Percentiles rank a stretch among this genome's conserved stretches.
Evolutionary conservation across 53 echinoderm and acorn worm genomes (phyloP).

Genomic region (Echinometra lucunter): DNA sequence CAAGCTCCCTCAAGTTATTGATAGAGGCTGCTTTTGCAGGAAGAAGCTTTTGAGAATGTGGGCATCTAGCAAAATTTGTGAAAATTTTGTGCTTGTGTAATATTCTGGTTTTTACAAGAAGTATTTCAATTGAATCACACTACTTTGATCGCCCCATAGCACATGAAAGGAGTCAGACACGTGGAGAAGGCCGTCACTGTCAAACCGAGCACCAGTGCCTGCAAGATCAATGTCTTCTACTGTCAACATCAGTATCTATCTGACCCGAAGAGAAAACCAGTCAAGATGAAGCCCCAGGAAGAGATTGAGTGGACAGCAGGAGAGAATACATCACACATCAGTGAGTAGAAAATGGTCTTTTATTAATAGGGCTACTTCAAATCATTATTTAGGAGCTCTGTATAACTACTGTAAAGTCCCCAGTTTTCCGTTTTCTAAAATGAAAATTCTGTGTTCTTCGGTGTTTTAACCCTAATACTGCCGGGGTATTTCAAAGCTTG

Average conservation of each 20-base stretch:
- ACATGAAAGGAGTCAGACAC: slow-evolving; percentile 57
- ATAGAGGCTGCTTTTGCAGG: not conserved
- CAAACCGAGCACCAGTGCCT: slow-evolving; percentile 79
- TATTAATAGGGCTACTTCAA: too few relatives aligned
- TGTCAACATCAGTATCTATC: slow-evolving; percentile 47
- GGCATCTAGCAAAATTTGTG: not conserved
- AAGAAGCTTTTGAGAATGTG: not conserved
- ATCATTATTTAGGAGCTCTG: too few relatives aligned
- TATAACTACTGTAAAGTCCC: too few relatives aligned
- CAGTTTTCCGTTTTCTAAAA: too few relatives aligned
- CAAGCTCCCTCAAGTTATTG: not conserved
- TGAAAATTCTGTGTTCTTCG: too few relatives aligned
- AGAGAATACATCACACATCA: slow-evolving; percentile 74
- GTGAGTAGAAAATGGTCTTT: slow-evolving; percentile 67
- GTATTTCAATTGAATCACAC: too few relatives aligned
- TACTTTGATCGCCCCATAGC: slow-evolving; percentile 52
- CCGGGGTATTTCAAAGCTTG: too few relatives aligned
- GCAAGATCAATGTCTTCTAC: slow-evolving; percentile 85
- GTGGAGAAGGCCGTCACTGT: slow-evolving; percentile 78
- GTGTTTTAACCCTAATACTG: too few relatives aligned
- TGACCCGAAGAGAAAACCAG: slow-evolving; percentile 60
- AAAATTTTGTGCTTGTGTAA: not conserved
- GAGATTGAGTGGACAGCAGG: slow-evolving; percentile 87
- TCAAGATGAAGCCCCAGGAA: slow-evolving; percentile 81
- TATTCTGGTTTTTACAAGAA: not conserved